Evolutionary conservation across 2,113 vertebrate genomes (phyloP).

Genomic region (Gavialis gangeticus): DNA sequence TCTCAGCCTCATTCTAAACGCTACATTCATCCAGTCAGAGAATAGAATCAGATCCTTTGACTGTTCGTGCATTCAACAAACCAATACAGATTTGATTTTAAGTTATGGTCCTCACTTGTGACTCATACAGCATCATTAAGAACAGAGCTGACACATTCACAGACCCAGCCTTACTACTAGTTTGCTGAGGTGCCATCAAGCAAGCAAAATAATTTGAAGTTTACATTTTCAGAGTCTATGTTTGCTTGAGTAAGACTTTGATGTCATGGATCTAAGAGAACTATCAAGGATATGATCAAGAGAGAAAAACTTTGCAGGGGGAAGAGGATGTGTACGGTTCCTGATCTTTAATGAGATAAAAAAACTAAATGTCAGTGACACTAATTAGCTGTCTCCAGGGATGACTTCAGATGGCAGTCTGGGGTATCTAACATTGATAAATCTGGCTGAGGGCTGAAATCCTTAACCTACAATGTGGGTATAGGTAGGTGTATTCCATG

Average conservation of each 20-base stretch:
- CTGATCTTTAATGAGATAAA: neutral
- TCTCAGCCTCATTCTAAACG: neutral
- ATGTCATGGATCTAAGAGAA: conserved; percentile 49
- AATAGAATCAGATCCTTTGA: neutral
- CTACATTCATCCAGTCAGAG: neutral
- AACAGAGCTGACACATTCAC: neutral
- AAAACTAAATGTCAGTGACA: conserved; percentile 11
- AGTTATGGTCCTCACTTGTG: neutral
- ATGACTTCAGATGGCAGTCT: conserved; percentile 52
- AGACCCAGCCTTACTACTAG: neutral
- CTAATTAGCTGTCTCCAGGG: neutral
- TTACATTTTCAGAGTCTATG: conserved; percentile 27
- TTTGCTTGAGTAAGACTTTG: conserved; percentile 37
- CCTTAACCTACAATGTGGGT: neutral
- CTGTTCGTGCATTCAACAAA: neutral
- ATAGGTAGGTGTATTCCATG: neutral
- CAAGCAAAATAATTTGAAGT: conserved; percentile 32
- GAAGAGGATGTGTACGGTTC: neutral
- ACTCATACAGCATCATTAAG: neutral
- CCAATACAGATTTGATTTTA: neutral
- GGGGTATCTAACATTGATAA: conserved; percentile 14
- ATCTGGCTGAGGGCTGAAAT: neutral
- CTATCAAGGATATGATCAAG: neutral
- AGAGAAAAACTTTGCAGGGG: neutral
- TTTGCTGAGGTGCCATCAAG: neutral